Percentiles rank a stretch among this genome's conserved stretches.
Evolutionary conservation across 1,140 invertebrate species (phyloP).

Genomic region (silkworm (Bombyx mori)): ASM3026992v2 NC_085120.1:8523001-8523500

Average conservation of each 20-base stretch:
- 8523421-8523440: too few relatives aligned
- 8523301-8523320: too few relatives aligned
- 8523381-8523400: too few relatives aligned
- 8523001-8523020: not conserved
- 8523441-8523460: too few relatives aligned
- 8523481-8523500: too few relatives aligned
- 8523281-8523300: too few relatives aligned
- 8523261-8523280: not conserved
- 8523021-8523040: slow-evolving; percentile 7
- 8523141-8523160: slow-evolving; percentile 7
- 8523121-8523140: not conserved
- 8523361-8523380: too few relatives aligned
- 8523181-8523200: slow-evolving; percentile 9
- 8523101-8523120: slow-evolving; percentile 3
- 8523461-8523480: too few relatives aligned
- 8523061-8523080: not conserved
- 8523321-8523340: too few relatives aligned
- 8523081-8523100: not conserved
- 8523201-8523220: not conserved
- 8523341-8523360: too few relatives aligned
- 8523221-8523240: not conserved
- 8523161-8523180: slow-evolving; percentile 3
- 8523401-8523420: too few relatives aligned
- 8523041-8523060: slow-evolving; percentile 6
- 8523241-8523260: slow-evolving; percentile 12